phyloP scores from a whole-genome alignment of 2,113 vertebrate species.

The Gymnarchus niloticus region DNA sequence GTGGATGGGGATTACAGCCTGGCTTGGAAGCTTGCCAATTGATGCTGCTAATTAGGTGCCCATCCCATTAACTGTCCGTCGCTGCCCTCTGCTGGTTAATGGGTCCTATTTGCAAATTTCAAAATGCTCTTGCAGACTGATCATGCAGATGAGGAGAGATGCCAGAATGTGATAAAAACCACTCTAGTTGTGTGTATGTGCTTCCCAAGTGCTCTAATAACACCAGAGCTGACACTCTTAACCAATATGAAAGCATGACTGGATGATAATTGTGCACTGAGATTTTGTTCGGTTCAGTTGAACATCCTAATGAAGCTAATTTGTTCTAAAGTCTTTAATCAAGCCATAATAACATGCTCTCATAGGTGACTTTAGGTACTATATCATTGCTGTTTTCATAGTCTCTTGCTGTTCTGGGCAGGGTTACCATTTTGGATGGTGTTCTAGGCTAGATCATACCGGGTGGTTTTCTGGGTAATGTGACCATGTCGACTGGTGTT shows the following conservation, averaged over 20 bases:
- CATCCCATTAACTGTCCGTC: slow-evolving; percentile 45
- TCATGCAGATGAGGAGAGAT: not conserved
- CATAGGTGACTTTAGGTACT: not conserved
- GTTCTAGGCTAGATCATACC: not conserved
- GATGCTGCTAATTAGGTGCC: slow-evolving; percentile 33
- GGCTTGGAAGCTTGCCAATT: not conserved
- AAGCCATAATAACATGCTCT: slow-evolving; percentile 25
- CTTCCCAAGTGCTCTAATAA: slow-evolving; percentile 32
- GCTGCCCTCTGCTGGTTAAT: slow-evolving; percentile 59
- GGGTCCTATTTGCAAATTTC: slow-evolving; percentile 7
- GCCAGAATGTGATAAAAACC: slow-evolving; percentile 7
- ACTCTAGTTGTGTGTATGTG: slow-evolving; percentile 24
- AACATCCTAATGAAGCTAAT: slow-evolving; percentile 31
- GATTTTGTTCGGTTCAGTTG: slow-evolving; percentile 30
- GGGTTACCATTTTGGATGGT: not conserved
- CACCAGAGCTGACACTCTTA: slow-evolving; percentile 31
- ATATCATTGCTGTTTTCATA: not conserved
- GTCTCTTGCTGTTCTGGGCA: not conserved
- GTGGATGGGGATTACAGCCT: not conserved
- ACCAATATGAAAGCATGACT: slow-evolving; percentile 43
- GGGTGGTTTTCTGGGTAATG: not conserved
- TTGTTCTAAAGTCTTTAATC: slow-evolving; percentile 39
- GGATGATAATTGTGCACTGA: slow-evolving; percentile 35
- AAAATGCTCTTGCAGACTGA: not conserved
- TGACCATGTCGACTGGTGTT: not conserved